phyloP scores from a whole-genome alignment of 2,888 invertebrate genomes.

The Caenorhabditis japonica region DNA sequence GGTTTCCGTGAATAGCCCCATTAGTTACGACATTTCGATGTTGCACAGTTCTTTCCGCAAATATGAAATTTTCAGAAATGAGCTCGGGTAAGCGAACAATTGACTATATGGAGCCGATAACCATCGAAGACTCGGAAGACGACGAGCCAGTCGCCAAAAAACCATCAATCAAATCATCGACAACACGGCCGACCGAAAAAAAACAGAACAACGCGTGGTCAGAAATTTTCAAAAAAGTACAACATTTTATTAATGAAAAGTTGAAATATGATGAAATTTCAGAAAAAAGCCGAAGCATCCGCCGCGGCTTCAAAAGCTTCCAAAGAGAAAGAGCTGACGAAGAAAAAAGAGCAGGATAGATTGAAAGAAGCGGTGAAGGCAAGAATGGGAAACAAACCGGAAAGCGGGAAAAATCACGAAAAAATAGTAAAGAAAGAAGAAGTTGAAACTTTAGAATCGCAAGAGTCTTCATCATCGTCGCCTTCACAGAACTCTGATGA shows the following conservation, averaged over 20 bases:
- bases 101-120: constrained; percentile 41
- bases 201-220: constrained; percentile 18
- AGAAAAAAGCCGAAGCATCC: constrained; percentile 24
- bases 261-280: background rate
- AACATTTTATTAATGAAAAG: background rate
- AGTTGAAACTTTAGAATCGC: background rate
- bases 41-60: no score
- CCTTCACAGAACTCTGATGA: background rate
- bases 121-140: constrained; percentile 52
- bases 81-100: constrained; percentile 28
- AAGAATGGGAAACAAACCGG: background rate
- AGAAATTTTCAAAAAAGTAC: constrained; percentile 36
- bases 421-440: background rate
- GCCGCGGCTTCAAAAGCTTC: background rate
- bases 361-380: constrained; percentile 16
- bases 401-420: background rate
- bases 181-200: background rate
- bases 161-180: background rate
- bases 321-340: constrained; percentile 34
- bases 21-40: no score
- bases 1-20: no score
- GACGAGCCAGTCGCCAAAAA: constrained; percentile 18
- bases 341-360: constrained; percentile 12
- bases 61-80: constrained; percentile 25
- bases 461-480: no score